These are phyloP conservation scores for Spatula versicolor DNA, from an alignment of 2,797 vertebrate species.

Conservation along the genomic window DNA sequence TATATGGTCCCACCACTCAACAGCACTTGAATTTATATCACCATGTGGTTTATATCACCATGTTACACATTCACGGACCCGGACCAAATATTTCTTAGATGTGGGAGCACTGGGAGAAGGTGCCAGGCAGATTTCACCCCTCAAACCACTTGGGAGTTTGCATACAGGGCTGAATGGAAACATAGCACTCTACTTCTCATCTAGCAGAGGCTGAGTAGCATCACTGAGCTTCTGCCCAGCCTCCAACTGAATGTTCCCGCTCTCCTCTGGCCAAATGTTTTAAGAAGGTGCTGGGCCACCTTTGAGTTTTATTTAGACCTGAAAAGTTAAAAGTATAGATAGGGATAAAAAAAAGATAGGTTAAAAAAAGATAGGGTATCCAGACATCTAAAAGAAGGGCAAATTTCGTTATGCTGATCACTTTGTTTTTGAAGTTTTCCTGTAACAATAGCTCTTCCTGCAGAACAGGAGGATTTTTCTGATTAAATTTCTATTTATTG, in stretches of 20 bases:
- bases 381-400: not conserved
- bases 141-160: rapidly evolving
- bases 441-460: not conserved
- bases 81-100: not conserved
- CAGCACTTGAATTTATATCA: not conserved
- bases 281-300: not conserved
- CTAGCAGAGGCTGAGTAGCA: not conserved
- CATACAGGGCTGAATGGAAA: not conserved
- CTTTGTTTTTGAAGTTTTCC: not conserved
- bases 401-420: not conserved
- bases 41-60: not conserved
- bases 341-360: too few relatives aligned
- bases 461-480: not conserved
- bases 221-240: not conserved
- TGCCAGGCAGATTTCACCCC: not conserved
- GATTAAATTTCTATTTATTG: not conserved
- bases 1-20: rapidly evolving
- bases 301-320: not conserved
- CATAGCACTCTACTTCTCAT: not conserved
- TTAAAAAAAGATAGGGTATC: not conserved
- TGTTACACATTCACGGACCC: not conserved
- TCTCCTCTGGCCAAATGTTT: not conserved
- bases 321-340: not conserved
- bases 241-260: not conserved
- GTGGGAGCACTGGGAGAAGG: not conserved